Evolutionary conservation across 2,113 vertebrate genomes (phyloP).

Genomic region (Pica pica): DNA sequence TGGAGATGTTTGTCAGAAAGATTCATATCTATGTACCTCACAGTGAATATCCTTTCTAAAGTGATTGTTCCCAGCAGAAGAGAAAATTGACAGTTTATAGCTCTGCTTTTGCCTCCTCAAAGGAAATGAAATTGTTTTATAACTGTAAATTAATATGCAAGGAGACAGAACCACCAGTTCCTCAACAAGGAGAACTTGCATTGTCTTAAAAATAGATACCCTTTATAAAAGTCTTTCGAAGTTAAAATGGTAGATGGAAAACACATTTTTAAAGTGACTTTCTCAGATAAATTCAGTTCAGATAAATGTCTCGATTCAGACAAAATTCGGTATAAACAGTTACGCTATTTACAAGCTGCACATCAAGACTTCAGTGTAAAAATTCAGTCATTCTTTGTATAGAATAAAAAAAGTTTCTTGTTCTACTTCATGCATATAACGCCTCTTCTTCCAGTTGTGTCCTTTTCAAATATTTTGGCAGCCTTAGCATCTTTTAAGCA

Average conservation of each 20-base stretch:
- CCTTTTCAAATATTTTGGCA: conserved; percentile 14
- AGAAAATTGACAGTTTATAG: neutral
- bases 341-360: neutral
- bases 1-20: conserved; percentile 15
- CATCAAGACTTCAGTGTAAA: conserved; percentile 38
- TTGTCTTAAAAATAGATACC: conserved; percentile 28
- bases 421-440: conserved; percentile 20
- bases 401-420: conserved; percentile 56
- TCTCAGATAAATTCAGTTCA: conserved; percentile 1
- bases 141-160: conserved; percentile 40
- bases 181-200: neutral
- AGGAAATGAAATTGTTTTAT: conserved; percentile 22
- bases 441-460: conserved; percentile 45
- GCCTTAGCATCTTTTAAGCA: neutral
- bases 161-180: conserved; percentile 14
- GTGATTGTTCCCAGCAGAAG: conserved; percentile 11
- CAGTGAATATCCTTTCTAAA: neutral
- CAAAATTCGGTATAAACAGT: neutral
- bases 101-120: conserved; percentile 20
- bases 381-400: conserved; percentile 43
- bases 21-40: neutral
- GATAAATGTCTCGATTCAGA: neutral
- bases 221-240: conserved; percentile 22
- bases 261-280: neutral
- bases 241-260: neutral